Evolutionary conservation across 2,888 invertebrate genomes (phyloP), one percentile per base, ranked within the genome.

Genomic region (Linnaemya vulpina): DNA sequence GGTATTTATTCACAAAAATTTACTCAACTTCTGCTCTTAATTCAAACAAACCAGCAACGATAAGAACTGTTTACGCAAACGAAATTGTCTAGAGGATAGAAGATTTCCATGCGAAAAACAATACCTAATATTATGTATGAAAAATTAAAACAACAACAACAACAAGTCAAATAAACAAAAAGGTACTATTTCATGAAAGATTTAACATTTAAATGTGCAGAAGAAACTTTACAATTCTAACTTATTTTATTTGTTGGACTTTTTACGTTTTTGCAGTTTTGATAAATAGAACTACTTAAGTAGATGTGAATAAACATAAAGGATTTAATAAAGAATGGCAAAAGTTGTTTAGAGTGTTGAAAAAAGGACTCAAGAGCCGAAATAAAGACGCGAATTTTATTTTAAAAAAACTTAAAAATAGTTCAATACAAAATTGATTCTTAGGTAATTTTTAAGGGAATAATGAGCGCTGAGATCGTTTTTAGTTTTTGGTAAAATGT

Each of bases 191-290:
- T 92, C 89, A 91, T 92, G 90, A 90, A 90, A 91, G 90, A 92
- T 92, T 92, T 91, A 92, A 90, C 91, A 91, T 92, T 91, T 89
- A 91, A 91, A 91, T 90, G 90, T 88, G 91, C 88, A 88, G 87
- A 87, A 89, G 87, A 88, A 87, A 65, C 67, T 77, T 76, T 84
- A 62, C 68, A 73, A 71, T 80, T 63, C 55, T 51, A 46, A 53
- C 68, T 67, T 80, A 70, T 74, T 63, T 46, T 62, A 62, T 46
- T 55, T 78, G 49, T 83, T 76, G 51, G 15, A 49, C 43, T 74
- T 74, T 38, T 68, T 75, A 43, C 63, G 22, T 30, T 30, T 30
- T 30, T 2, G 30, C 30, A 51, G 38, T 83, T 87, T 86, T 86
- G 81, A 87, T 89, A 90, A 90, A 90, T 89, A 90, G 90, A 90